These are phyloP conservation scores for Ciona savignyi DNA, from an alignment of 23 tunicate species.

Conservation along the genomic window DNA sequence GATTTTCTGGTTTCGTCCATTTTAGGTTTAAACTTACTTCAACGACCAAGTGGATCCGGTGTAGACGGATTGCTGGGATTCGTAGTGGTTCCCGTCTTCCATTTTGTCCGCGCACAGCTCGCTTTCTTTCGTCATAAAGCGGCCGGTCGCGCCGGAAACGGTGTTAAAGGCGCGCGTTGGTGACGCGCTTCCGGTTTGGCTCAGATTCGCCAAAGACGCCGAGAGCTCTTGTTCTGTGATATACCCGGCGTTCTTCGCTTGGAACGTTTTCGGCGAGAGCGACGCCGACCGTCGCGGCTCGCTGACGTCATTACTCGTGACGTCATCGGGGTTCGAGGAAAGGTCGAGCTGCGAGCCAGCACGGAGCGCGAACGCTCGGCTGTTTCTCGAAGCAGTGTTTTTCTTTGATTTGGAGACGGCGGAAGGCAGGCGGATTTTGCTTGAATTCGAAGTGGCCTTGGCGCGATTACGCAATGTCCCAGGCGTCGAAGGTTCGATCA, in stretches of 20 bases:
- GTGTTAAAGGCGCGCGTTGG: conserved; percentile 23
- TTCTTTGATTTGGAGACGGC: conserved; percentile 18
- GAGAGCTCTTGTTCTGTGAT: conserved; percentile 15
- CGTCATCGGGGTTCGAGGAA: not conserved
- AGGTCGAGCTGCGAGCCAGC: conserved; percentile 5
- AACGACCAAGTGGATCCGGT: conserved; percentile 58
- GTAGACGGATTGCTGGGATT: conserved; percentile 12
- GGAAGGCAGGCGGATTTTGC: conserved; percentile 11
- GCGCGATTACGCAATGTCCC: not conserved
- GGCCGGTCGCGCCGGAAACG: conserved; percentile 59
- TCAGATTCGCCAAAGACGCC: conserved; percentile 37
- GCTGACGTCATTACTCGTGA: conserved; percentile 7
- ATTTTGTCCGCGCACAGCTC: conserved; percentile 17
- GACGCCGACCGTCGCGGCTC: conserved; percentile 20
- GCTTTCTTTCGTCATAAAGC: conserved; percentile 22
- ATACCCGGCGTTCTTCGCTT: not conserved
- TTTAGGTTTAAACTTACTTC: conserved; percentile 58
- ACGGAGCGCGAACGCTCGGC: conserved; percentile 50
- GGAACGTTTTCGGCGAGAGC: conserved; percentile 22
- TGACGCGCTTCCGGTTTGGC: not conserved
- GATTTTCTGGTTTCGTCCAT: too few relatives aligned
- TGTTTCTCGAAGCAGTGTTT: conserved; percentile 53
- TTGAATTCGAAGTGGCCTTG: not conserved
- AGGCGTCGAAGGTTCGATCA: conserved; percentile 58
- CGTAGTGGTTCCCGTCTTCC: conserved; percentile 14